A percentile compares a stretch with the other conserved stretches of the same genome.
phyloP scores from a whole-genome alignment of 2,113 vertebrate species.

The Prionailurus bengalensis region DNA sequence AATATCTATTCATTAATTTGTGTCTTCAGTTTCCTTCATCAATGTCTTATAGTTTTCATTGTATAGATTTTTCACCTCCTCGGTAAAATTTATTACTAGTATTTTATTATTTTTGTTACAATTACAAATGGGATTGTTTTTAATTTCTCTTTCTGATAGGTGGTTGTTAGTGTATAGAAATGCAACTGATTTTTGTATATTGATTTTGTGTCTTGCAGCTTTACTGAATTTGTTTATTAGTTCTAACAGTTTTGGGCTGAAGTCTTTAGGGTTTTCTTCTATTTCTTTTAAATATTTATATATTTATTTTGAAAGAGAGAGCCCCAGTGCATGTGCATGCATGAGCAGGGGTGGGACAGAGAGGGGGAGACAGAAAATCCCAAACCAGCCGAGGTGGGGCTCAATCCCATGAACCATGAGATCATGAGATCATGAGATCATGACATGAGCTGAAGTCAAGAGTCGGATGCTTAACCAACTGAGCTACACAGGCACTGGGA shows the following conservation, averaged over 20 bases:
- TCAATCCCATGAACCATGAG: too few species aligned
- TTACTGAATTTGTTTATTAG: not conserved
- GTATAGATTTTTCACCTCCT: not conserved
- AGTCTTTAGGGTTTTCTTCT: not conserved
- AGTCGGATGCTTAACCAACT: too few species aligned
- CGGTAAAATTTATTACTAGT: not conserved
- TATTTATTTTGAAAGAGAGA: too few species aligned
- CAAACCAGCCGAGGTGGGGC: too few species aligned
- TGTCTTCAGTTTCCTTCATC: not conserved
- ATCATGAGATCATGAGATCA: too few species aligned
- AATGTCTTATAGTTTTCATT: not conserved
- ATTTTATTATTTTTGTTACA: not conserved
- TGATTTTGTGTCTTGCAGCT: not conserved
- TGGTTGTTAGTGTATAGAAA: not conserved
- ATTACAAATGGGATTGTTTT: not conserved
- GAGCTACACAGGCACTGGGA: not conserved
- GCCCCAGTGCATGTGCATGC: too few species aligned
- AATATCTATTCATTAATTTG: not conserved
- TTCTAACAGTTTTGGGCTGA: not conserved
- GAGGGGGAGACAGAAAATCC: too few species aligned
- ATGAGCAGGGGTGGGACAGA: too few species aligned
- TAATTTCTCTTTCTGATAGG: not conserved
- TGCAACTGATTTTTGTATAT: not conserved
- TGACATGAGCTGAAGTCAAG: too few species aligned
- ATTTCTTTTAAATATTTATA: too few species aligned